Evolutionary conservation across 2,113 vertebrate species (phyloP).

Genomic region (Cyphotilapia sp.): DNA sequence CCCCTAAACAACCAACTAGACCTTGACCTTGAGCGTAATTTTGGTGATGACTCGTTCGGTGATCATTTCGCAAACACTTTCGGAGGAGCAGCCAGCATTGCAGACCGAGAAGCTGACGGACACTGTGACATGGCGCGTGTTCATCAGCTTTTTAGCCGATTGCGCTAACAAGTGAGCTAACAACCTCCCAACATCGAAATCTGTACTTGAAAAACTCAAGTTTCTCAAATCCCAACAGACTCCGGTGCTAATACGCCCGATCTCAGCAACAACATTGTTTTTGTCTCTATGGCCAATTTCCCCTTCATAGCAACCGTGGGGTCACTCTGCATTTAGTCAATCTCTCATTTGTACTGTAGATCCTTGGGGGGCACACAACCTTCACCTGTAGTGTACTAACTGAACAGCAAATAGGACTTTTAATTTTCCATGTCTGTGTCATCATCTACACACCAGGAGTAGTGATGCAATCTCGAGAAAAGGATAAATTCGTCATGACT

Average conservation of each 20-base stretch:
- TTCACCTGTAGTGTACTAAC: neutral
- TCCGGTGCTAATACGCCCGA: neutral
- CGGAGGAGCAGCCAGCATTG: neutral
- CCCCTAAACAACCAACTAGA: neutral
- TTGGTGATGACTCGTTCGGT: neutral
- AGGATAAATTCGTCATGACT: neutral
- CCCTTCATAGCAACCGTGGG: neutral
- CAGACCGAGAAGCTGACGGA: neutral
- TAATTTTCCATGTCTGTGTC: neutral
- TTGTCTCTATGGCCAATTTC: neutral
- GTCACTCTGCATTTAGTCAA: neutral
- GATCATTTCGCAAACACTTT: neutral
- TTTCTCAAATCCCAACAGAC: neutral
- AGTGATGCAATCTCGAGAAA: neutral
- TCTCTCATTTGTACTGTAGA: neutral
- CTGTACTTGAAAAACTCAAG: neutral
- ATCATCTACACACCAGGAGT: neutral
- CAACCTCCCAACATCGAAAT: neutral
- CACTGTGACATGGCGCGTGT: rapidly evolving
- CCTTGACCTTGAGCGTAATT: neutral
- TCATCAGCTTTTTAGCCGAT: neutral
- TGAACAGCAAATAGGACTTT: neutral
- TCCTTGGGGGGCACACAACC: neutral
- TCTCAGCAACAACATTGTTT: neutral
- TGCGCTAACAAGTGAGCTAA: neutral